Evolutionary conservation across 2,888 invertebrate species (phyloP).

Genomic region (Cybosia mesomella): DNA sequence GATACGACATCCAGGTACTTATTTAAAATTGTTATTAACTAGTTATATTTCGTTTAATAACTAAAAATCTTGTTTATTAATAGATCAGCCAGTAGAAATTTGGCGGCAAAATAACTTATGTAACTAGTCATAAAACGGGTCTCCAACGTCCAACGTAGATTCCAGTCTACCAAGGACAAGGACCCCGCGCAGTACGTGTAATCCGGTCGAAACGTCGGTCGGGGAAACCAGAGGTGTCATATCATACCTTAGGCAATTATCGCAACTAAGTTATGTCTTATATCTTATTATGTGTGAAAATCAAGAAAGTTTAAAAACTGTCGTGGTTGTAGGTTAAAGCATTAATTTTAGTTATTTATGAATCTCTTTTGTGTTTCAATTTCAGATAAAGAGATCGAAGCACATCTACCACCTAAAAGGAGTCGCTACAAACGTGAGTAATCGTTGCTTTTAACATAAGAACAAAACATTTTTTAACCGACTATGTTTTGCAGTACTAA

Average conservation of each 20-base stretch:
- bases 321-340: not conserved
- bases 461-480: not conserved
- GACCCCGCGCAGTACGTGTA: too few species aligned
- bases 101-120: too few species aligned
- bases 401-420: constrained; percentile 5
- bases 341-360: not conserved
- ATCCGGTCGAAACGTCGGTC: too few species aligned
- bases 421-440: constrained; percentile 50
- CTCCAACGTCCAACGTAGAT: too few species aligned
- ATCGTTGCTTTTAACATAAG: not conserved
- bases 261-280: too few species aligned
- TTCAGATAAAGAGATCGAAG: constrained; percentile 29
- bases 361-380: constrained; percentile 2
- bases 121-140: too few species aligned
- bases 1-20: constrained; percentile 13
- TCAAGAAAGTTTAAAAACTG: too few species aligned
- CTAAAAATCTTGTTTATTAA: not conserved
- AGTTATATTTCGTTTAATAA: not conserved
- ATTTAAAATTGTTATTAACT: not conserved
- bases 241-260: too few species aligned
- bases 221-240: too few species aligned
- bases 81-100: too few species aligned
- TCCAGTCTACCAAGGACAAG: too few species aligned
- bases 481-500: constrained; percentile 3
- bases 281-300: not conserved